Evolutionary conservation across 1,140 invertebrate species (phyloP).

Genomic region (Portunus trituberculatus): DNA sequence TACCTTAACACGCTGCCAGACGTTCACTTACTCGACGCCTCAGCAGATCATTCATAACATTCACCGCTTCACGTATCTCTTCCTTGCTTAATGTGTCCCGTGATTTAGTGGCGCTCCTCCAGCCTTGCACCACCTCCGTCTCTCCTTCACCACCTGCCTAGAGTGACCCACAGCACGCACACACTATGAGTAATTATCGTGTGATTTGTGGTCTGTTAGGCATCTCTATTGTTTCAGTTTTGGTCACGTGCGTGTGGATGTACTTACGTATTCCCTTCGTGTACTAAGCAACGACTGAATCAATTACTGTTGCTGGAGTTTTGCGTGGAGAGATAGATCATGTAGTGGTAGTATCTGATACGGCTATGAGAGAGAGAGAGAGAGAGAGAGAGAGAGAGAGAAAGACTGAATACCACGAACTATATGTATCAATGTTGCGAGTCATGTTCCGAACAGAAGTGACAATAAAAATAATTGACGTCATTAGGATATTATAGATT

Average conservation of each 20-base stretch:
- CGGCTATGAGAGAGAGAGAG: background rate
- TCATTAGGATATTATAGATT: background rate
- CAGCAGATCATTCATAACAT: background rate
- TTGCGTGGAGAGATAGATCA: background rate
- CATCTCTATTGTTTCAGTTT: background rate
- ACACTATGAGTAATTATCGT: background rate
- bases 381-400: too few species aligned
- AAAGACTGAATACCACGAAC: too few species aligned
- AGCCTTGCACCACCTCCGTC: background rate
- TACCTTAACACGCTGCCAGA: background rate
- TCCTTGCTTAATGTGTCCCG: background rate
- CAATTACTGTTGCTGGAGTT: background rate
- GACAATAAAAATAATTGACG: background rate
- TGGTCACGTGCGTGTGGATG: too few species aligned
- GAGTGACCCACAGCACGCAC: background rate
- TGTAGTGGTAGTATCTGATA: background rate
- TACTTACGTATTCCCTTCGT: too few species aligned
- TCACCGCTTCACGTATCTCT: background rate
- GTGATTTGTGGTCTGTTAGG: background rate
- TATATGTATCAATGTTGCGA: too few species aligned
- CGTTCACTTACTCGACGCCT: background rate
- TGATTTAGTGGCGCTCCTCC: background rate
- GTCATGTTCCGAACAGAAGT: background rate
- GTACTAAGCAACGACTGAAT: background rate
- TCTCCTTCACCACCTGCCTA: background rate